A percentile compares a stretch with the other conserved stretches of the same genome.
phyloP scores from a whole-genome alignment of 2,888 invertebrate genomes.

The Philhelius pedissequus region DNA sequence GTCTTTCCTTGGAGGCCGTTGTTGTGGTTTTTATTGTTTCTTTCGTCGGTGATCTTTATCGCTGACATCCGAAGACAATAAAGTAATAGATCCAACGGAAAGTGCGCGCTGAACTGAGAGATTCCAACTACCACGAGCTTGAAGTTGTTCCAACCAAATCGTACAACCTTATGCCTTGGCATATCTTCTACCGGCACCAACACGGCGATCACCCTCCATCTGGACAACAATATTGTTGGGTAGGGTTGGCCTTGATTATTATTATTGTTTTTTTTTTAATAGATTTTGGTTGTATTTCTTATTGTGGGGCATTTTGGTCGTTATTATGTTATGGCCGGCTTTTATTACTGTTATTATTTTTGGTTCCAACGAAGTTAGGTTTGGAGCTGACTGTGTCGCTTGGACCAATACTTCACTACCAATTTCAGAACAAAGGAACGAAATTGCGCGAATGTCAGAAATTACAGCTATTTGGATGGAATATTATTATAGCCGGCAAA shows the following conservation, averaged over 20 bases:
- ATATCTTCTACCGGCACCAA: not conserved
- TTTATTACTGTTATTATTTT: constrained; percentile 67
- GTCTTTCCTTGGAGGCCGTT: constrained; percentile 50
- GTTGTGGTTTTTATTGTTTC: constrained; percentile 49
- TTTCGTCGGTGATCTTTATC: constrained; percentile 64
- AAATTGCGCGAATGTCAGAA: constrained; percentile 63
- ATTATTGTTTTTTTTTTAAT: constrained; percentile 8
- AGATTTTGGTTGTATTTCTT: constrained; percentile 3
- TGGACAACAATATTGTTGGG: constrained; percentile 25
- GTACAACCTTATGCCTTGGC: not conserved
- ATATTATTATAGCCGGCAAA: constrained; percentile 28
- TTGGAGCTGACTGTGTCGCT: not conserved
- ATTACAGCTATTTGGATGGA: constrained; percentile 61
- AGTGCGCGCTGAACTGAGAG: constrained; percentile 14
- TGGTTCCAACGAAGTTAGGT: not conserved
- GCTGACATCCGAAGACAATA: constrained; percentile 64
- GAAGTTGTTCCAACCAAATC: constrained; percentile 21
- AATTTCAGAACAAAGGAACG: constrained; percentile 56
- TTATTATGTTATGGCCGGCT: constrained; percentile 63
- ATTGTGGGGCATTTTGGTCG: constrained; percentile 61
- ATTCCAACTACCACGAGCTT: constrained; percentile 47
- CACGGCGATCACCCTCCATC: not conserved
- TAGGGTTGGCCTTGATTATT: constrained; percentile 67
- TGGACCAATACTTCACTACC: not conserved
- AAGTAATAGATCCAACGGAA: constrained; percentile 58